These are phyloP conservation scores for Barbus barbus DNA, from an alignment of 2,113 vertebrate species.

Conservation along the genomic window DNA sequence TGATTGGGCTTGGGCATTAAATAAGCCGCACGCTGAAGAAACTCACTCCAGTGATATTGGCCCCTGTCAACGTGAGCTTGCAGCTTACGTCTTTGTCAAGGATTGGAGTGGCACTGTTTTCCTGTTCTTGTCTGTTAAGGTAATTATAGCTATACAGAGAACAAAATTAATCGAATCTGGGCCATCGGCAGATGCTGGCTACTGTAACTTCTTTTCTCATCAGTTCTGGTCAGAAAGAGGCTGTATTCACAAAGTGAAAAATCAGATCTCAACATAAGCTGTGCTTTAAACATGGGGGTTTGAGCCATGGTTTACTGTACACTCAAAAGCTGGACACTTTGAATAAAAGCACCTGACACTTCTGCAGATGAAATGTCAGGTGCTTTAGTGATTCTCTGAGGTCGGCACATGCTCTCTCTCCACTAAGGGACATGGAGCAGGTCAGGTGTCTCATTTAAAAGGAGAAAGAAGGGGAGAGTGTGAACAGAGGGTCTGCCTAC, in stretches of 20 bases:
- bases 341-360: conserved; percentile 36
- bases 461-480: not conserved
- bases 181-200: not conserved
- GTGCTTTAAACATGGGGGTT: not conserved
- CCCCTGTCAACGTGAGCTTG: conserved; percentile 29
- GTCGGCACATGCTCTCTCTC: not conserved
- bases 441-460: conserved; percentile 19
- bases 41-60: conserved; percentile 38
- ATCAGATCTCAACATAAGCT: not conserved
- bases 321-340: conserved; percentile 19
- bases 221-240: not conserved
- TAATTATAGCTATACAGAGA: conserved; percentile 47
- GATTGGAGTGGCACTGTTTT: not conserved
- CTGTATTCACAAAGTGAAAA: not conserved
- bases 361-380: conserved; percentile 1
- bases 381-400: not conserved
- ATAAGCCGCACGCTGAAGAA: conserved; percentile 50
- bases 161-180: conserved; percentile 13
- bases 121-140: not conserved
- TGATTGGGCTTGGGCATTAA: conserved; percentile 59
- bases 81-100: conserved; percentile 15
- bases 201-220: not conserved
- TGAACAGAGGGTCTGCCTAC: not conserved
- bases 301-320: not conserved
- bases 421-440: conserved; percentile 14